These are phyloP conservation scores for Schlechtendalia chinensis DNA, from an alignment of 1,140 invertebrate species.

Conservation along the genomic window DNA sequence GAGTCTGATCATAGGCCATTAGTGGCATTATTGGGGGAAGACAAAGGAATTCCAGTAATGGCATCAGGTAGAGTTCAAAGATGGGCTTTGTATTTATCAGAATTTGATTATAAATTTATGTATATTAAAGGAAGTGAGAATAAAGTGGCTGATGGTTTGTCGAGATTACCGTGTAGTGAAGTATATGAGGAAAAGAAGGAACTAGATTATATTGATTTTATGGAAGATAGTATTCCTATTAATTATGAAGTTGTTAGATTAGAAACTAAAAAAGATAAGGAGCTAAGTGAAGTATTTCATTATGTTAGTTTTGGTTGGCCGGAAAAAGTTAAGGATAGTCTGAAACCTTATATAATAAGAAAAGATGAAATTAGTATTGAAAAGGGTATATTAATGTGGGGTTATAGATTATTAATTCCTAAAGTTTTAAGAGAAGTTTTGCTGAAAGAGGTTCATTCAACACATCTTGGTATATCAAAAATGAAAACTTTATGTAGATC, in stretches of 20 bases:
- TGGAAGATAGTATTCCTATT: too few relatives aligned
- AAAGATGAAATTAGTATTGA: too few relatives aligned
- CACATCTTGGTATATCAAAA: too few relatives aligned
- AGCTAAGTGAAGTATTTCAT: not conserved
- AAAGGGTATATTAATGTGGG: too few relatives aligned
- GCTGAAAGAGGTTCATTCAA: constrained; percentile 20
- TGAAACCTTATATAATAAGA: too few relatives aligned
- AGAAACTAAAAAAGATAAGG: not conserved
- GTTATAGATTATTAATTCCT: too few relatives aligned
- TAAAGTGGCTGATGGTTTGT: not conserved
- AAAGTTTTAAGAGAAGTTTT: not conserved
- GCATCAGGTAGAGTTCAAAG: not conserved
- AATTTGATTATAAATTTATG: not conserved
- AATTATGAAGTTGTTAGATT: too few relatives aligned
- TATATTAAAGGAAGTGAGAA: not conserved
- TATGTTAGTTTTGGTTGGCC: too few relatives aligned
- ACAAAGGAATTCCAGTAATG: not conserved
- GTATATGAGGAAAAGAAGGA: not conserved
- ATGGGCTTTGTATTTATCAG: not conserved
- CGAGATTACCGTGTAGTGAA: not conserved
- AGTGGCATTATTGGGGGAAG: too few relatives aligned
- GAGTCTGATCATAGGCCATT: too few relatives aligned
- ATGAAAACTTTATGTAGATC: too few relatives aligned
- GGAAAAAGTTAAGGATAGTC: too few relatives aligned
- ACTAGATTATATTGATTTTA: not conserved